phyloP scores from a whole-genome alignment of 2,113 vertebrate species.

The Balaeniceps rex region DNA sequence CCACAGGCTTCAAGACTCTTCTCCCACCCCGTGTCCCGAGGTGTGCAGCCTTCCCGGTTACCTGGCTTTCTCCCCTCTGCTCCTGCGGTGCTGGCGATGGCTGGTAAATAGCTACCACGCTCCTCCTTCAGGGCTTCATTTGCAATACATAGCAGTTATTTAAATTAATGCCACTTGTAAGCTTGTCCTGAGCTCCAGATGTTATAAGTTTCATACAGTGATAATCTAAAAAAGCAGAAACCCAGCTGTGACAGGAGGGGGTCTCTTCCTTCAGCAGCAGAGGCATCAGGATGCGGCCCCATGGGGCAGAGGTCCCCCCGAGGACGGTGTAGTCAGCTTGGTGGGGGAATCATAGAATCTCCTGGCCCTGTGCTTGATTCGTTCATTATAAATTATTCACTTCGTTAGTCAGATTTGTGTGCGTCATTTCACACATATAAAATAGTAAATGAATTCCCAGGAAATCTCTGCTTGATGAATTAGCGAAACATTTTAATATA shows the following conservation, averaged over 20 bases:
- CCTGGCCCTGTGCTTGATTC: no score
- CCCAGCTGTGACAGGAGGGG: background rate
- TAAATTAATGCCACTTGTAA: no score
- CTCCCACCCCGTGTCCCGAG: background rate
- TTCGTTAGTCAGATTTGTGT: background rate
- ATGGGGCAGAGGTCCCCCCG: background rate
- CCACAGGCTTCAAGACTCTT: background rate
- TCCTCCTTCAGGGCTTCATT: no score
- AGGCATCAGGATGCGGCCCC: background rate
- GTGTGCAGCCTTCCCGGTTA: background rate
- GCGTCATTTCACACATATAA: background rate
- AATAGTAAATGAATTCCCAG: background rate
- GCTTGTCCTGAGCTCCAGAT: background rate
- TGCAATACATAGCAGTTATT: background rate
- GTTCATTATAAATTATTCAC: background rate
- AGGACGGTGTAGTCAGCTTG: background rate
- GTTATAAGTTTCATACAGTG: background rate
- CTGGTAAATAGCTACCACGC: no score
- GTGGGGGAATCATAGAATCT: background rate
- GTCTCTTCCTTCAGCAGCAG: background rate
- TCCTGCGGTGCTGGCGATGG: fast-evolving
- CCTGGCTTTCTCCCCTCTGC: background rate
- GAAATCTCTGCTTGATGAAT: no score
- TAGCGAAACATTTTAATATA: no score
- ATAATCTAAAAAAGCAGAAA: background rate